Evolutionary conservation across 1,140 invertebrate genomes (phyloP).

Genomic region (Drosophila watanabei): DNA sequence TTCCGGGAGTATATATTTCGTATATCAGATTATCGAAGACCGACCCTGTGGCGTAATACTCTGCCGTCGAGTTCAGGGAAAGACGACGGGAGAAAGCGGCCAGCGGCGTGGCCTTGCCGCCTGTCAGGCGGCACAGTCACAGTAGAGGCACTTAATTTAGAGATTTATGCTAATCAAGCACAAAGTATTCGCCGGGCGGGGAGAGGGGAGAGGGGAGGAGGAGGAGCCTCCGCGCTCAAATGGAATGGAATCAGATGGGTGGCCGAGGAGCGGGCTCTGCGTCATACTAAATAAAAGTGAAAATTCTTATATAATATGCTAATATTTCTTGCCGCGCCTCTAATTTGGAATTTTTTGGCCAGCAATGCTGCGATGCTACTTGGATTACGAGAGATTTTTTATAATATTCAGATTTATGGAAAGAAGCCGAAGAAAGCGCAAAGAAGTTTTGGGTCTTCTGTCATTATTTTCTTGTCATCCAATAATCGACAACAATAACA

Average conservation of each 20-base stretch:
- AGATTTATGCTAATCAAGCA: conserved; percentile 68
- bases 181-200: conserved; percentile 54
- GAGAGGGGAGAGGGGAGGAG: background rate
- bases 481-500: conserved; percentile 43
- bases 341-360: conserved; percentile 33
- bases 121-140: conserved; percentile 26
- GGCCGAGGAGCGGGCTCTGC: background rate
- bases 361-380: background rate
- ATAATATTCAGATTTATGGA: conserved; percentile 51
- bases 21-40: background rate
- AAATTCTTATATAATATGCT: conserved; percentile 70
- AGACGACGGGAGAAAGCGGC: conserved; percentile 29
- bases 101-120: conserved; percentile 46
- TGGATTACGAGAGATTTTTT: conserved; percentile 62
- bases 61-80: background rate
- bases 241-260: conserved; percentile 27
- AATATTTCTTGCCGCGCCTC: conserved; percentile 57
- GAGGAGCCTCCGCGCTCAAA: conserved; percentile 8
- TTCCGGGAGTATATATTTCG: background rate
- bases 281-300: conserved; percentile 62
- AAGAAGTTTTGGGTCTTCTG: conserved; percentile 25
- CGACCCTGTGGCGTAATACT: conserved; percentile 17
- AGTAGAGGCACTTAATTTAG: conserved; percentile 58
- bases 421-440: conserved; percentile 39
- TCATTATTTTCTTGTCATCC: conserved; percentile 36